These are phyloP conservation scores for Achatina immaculata DNA, from an alignment of 1,140 invertebrate genomes.

Conservation along the genomic window DNA sequence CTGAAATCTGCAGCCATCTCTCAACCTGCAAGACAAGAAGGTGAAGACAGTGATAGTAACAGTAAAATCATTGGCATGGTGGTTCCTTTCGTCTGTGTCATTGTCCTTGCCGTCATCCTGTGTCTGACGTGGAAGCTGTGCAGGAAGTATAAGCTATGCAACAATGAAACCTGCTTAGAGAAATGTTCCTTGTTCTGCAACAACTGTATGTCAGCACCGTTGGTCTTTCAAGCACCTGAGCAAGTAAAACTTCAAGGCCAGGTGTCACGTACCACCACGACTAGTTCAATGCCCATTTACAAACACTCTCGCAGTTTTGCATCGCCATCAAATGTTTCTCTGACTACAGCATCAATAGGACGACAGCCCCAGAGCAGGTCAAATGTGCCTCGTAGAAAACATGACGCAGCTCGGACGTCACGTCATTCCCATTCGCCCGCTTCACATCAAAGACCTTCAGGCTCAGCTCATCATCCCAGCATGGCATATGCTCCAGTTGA, in stretches of 20 bases:
- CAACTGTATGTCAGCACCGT: constrained; percentile 1
- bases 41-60: background rate
- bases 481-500: background rate
- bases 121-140: background rate
- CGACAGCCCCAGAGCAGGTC: background rate
- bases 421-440: background rate
- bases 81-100: constrained; percentile 4
- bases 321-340: background rate
- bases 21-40: background rate
- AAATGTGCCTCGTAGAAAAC: background rate
- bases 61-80: constrained; percentile 8
- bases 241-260: background rate
- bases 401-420: too few relatives aligned
- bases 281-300: background rate
- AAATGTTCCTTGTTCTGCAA: constrained; percentile 5
- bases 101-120: constrained; percentile 1
- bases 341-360: background rate
- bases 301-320: too few relatives aligned
- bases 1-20: background rate
- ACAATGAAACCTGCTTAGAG: background rate
- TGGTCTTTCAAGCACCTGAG: background rate
- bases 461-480: background rate
- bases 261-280: background rate
- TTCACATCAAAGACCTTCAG: background rate
- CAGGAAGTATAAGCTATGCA: background rate